A percentile compares a stretch with the other conserved stretches of the same genome.
Conservation (phyloP, 2,113 vertebrate species). For the Embiotoca jacksoni region DNA sequence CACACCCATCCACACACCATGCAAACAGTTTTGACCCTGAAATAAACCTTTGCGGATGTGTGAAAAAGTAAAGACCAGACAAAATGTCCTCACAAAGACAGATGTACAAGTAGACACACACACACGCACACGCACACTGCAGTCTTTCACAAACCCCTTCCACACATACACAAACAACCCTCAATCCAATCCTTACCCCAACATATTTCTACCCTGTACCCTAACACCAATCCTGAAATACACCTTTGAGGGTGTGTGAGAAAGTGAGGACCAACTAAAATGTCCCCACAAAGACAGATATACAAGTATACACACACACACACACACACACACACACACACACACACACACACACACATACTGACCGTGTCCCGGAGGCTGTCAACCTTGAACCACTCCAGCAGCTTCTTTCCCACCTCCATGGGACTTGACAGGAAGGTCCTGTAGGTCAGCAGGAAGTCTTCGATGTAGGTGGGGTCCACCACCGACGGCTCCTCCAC, state of each 20-base stretch:
- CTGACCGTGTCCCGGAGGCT: conserved; percentile 93
- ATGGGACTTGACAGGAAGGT: conserved; percentile 94
- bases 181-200: no score
- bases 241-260: no score
- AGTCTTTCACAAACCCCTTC: no score
- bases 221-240: no score
- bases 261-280: not conserved
- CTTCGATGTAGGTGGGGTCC: conserved; percentile 97
- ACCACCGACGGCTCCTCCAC: conserved; percentile 98
- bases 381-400: conserved; percentile 96
- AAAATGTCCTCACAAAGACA: not conserved
- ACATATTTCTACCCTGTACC: no score
- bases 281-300: not conserved
- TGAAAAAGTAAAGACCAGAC: no score
- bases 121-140: not conserved
- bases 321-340: no score
- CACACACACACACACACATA: conserved; percentile 1
- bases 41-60: no score
- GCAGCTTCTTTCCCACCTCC: conserved; percentile 93
- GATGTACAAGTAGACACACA: not conserved
- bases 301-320: not conserved
- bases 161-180: no score
- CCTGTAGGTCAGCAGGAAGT: conserved; percentile 95
- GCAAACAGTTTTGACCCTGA: no score
- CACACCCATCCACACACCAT: no score